Percentiles rank a stretch among this genome's conserved stretches.
Conservation (phyloP, 2,113 vertebrate genomes). For the Melozone crissalis region DNA sequence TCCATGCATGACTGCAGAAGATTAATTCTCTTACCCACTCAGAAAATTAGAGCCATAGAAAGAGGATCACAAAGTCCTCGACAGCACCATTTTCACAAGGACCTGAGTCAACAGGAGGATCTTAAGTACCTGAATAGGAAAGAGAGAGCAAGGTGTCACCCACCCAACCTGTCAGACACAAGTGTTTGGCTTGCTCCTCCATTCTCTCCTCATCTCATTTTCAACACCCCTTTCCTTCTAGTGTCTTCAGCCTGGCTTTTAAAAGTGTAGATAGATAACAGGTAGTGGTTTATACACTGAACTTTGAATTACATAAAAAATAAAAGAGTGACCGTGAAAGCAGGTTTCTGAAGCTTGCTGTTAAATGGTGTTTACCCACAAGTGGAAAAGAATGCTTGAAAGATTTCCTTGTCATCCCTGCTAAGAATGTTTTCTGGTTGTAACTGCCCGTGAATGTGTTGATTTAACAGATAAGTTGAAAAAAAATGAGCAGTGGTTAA, state of each 20-base stretch:
- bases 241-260: not conserved
- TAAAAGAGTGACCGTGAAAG: not conserved
- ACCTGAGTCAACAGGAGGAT: not conserved
- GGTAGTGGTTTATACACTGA: not conserved
- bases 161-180: not conserved
- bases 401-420: not conserved
- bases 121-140: not conserved
- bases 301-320: not conserved
- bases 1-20: not conserved
- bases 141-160: not conserved
- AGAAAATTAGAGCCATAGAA: not conserved
- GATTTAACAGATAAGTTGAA: constrained; percentile 7
- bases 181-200: not conserved
- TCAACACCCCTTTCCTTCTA: not conserved
- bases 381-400: not conserved
- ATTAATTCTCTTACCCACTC: not conserved
- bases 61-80: not conserved
- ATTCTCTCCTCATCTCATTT: not conserved
- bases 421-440: not conserved
- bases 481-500: not conserved
- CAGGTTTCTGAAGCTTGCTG: not conserved
- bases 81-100: not conserved
- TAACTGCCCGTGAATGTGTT: constrained; percentile 13
- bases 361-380: not conserved
- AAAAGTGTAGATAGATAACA: not conserved